Evolutionary conservation across 2,797 vertebrate species (phyloP), one percentile per base, ranked within the genome.

Genomic region (Erpetoichthys calabaricus): DNA sequence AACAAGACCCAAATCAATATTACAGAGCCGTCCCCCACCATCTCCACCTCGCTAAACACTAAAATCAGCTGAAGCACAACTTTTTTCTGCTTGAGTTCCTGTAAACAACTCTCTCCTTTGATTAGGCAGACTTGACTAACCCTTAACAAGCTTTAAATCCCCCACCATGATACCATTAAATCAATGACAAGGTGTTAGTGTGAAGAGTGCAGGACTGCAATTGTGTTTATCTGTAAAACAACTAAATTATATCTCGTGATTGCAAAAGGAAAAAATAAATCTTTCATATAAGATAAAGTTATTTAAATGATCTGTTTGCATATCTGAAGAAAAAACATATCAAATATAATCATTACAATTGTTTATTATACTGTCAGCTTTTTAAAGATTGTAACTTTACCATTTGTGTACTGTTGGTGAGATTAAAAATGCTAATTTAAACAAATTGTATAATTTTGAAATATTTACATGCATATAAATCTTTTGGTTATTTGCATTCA

Each of bases 151-250:
- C 57, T 66, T 57, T 47, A 59, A 64, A 47, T 58, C 63, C 44
- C 57, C 44, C 58, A 59, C 46, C 55, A 51, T 56, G 45, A 44
- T 59, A 52, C 53, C 50, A 54, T 65, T 66, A 60, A 51, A 63
- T 64, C 57, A 66, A 44, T 56, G 63, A 67, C 61, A 64, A 9
- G 46, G 53, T 60, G 62, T 59, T 49, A 49, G 59, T 44, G 9
- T 59, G 49, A n/a, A 25, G 55, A 53, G 42, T 25, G 44, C 55
- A 47, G 52, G 53, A 51, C 46, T 57, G 7, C 45, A 58, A 60
- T 63, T 59, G 59, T 45, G n/a, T 51, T 47, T n/a, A 55, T 44
- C 4, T 54, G 44, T 5, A 47, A 47, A 57, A 43, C 51, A 43
- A 67, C 67, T 60, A 5, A 55, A 45, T 25, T 25, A 25, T 25